Conservation (phyloP, 2,888 invertebrate genomes). For the Pemphredon lugubris region DNA sequence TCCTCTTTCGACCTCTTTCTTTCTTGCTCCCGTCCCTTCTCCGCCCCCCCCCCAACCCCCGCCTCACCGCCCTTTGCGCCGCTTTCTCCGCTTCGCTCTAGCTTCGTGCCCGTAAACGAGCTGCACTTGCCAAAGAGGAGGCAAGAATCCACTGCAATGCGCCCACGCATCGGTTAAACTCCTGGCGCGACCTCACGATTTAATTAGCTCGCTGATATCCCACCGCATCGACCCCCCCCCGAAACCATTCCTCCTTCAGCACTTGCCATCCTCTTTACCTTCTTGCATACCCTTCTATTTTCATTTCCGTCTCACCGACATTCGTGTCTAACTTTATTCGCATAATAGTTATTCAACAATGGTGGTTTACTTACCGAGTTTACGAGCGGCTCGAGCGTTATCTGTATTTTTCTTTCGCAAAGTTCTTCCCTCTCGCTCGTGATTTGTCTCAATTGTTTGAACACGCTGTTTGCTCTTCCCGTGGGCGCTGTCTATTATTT, state of each 20-base stretch:
- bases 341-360: constrained; percentile 1
- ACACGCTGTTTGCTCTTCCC: background rate
- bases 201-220: constrained; percentile 67
- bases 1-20: constrained; percentile 8
- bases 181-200: constrained; percentile 62
- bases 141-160: constrained; percentile 67
- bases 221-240: background rate
- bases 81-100: constrained; percentile 21
- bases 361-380: constrained; percentile 17
- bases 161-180: constrained; percentile 61
- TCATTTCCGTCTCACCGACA: background rate
- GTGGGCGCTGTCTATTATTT: too few relatives aligned
- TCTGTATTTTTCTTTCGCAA: background rate
- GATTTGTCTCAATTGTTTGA: too few relatives aligned
- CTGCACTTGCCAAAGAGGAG: constrained; percentile 57
- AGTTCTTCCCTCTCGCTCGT: too few relatives aligned
- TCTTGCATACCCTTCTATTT: background rate
- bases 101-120: constrained; percentile 41
- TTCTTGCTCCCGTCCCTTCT: constrained; percentile 8
- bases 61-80: constrained; percentile 15
- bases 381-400: constrained; percentile 2
- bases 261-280: background rate
- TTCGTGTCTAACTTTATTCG: constrained; percentile 12
- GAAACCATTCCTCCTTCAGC: background rate
- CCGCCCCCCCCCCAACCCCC: constrained; percentile 16